Base-by-base conservation (phyloP, 2,797 vertebrate species). In the Dendrocincla tyrannina region DNA sequence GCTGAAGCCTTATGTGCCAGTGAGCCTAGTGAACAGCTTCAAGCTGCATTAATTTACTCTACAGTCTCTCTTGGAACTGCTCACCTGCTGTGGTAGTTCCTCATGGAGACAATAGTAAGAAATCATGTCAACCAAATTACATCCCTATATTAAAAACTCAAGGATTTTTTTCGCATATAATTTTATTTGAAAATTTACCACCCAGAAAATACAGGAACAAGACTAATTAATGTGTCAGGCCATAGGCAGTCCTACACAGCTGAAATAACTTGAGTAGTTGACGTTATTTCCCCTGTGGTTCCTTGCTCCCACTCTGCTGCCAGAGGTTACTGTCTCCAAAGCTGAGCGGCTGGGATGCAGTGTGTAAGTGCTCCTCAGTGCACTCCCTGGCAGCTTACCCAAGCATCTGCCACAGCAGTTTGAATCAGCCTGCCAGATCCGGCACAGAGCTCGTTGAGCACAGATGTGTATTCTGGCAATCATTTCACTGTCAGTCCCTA, bases 121-220 rank as follows among this genome's bases (percentile, higher is more conserved):
- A 94, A 85, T 52, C 3, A 5, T 62, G 37, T 80, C 78, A 88
- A 25, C 2, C 2, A 11, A 69, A 93, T 64, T 62, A 68, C 89
- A 80, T 72, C 75, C 39, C 4, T 16, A 2, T 64, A 62, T 73
- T 72, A 72, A 89, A 94, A 84, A 17, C 2, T 0, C 35, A 13
- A 20, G 28, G 5, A 18, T 32, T 50, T 70, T 59, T 73, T 72
- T 35, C 30, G 20, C 30, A 17, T 23, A 30, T 10, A 3, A 27
- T 83, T 87, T 92, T 55, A 50, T 50, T 67, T 62, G 56, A 72
- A 79, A 85, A 91, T 55, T 47, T 69, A 58, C 41, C 19, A 23
- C 67, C 59, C 37, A 50, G 52, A 66, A 94, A 94, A 86, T 37
- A 85, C 32, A 52, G 19, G 60, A 64, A 50, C 8, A 30, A 74